Evolutionary conservation across 37 sponge, comb jelly and placozoan genomes (phyloP), one percentile per base, ranked within the genome.

Genomic region (Aphrocallistes beatrix): DNA sequence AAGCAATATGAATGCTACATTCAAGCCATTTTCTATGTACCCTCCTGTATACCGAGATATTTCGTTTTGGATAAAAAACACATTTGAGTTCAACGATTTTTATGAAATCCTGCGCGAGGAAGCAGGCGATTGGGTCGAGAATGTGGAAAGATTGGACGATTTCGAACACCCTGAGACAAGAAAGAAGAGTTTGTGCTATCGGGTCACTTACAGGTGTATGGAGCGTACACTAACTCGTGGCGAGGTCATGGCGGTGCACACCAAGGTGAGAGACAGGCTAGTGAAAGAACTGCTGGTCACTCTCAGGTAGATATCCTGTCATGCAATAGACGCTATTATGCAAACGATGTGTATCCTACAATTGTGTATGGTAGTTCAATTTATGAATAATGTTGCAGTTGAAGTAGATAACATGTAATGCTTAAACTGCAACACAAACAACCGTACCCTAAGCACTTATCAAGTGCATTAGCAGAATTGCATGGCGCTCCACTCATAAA

Each of bases 121-220:
- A 13, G 83, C 88, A 39, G 96, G 89, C 34, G 96, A 93, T 37
- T 60, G 91, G 37, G 90, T 93, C 9, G 96, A 95, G 81, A 48
- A 84, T 19, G 96, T 95, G 0, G 84, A 93, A 47, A n/a, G 83
- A 48, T 82, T 92, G 23, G 95, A 94, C 81, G 50, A 81, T 8
- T 94, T 89, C 86, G 36, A 0, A 6, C 87, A 92, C 47, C 88
- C 91, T 3, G 37, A 83, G 0, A 85, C 86, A 0, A 37, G 47
- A 0, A 84, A 87, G 36, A 39, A 34, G n/a, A 94, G 95, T 47
- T 60, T 81, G 37, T 92, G 93, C 39, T 94, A 92, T 37, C 42
- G 93, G 1, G 81, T 94, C 40, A 89, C 69, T 28, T 94, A 94
- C 51, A 89, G 95, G 0, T 92, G 93, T 36, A 94, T 94, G 95